Conservation (phyloP, 2,113 vertebrate genomes). For the Pagrus major region DNA sequence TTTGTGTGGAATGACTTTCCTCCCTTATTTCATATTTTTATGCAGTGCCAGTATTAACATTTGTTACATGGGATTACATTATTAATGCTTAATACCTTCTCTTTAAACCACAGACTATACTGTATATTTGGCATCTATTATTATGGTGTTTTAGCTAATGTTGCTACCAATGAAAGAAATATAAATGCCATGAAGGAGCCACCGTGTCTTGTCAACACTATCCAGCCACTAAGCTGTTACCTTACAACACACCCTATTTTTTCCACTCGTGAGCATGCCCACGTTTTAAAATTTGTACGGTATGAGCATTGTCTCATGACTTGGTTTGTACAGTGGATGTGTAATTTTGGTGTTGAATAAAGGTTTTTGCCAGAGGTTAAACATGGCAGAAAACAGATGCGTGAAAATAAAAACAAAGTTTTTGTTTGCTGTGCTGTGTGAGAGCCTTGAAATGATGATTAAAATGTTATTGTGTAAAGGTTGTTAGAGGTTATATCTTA, state of each 20-base stretch:
- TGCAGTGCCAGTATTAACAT: slow-evolving; percentile 7
- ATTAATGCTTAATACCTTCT: not conserved
- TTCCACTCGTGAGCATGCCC: not conserved
- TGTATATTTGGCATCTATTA: not conserved
- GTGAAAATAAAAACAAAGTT: not conserved
- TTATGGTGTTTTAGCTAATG: not conserved
- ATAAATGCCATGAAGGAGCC: not conserved
- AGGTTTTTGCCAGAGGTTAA: not conserved
- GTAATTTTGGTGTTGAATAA: slow-evolving; percentile 15
- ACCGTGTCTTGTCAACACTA: not conserved
- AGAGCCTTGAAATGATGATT: too few species aligned
- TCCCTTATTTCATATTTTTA: not conserved
- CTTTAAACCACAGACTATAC: not conserved
- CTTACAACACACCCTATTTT: not conserved
- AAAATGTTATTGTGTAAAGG: not conserved
- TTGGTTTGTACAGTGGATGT: slow-evolving; percentile 17
- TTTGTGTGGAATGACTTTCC: not conserved
- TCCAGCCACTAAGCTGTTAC: not conserved
- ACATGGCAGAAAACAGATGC: not conserved
- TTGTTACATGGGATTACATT: not conserved
- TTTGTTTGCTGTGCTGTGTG: too few species aligned
- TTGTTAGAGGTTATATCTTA: not conserved
- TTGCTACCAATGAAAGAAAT: not conserved
- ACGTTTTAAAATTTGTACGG: not conserved
- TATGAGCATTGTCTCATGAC: not conserved